Evolutionary conservation across 2,888 invertebrate genomes (phyloP), one percentile per base, ranked within the genome.

Genomic region (Lepidonotus clava): DNA sequence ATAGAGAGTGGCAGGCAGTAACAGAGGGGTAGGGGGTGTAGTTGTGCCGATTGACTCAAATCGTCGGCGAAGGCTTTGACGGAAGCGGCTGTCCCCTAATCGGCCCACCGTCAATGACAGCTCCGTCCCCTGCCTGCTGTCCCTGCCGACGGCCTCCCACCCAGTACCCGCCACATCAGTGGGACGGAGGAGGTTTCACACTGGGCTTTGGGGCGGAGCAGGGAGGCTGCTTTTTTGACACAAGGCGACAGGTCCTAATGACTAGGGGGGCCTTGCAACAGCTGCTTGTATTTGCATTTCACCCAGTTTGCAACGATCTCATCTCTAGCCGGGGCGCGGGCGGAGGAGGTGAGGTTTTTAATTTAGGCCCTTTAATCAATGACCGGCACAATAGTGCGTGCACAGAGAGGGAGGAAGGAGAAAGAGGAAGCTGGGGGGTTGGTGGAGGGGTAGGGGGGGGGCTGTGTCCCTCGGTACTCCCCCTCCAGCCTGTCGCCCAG

Each of bases 291-390:
- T 61, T 61, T 61, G 61, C 61, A 61, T n/a, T n/a, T 28, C 61
- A 61, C 61, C 61, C 61, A 61, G 61, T 61, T 61, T 61, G 61
- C 11, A n/a, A n/a, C n/a, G 61, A 61, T 61, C 61, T 61, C 61
- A 61, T 61, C 21, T 28, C 28, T 4, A 32, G 28, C 61, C 28
- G 61, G 21, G 2, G 53, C n/a, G n/a, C n/a, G 1, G 28, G 4
- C 61, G 5, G 61, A 28, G 61, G 24, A 8, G 53, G 53, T 8
- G 24, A 28, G 61, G 28, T 61, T 61, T 61, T 61, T 61, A 61
- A 61, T 61, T 61, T 61, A 32, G 61, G 28, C 24, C 61, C 28
- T 61, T 61, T 61, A 61, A 76, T 76, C 38, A 76, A 76, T 36
- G 40, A 38, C 36, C 40, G 67, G 40, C n/a, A 34, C 76, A 21